Conservation (phyloP, 2,888 invertebrate genomes). For the Doris montereyensis region DNA sequence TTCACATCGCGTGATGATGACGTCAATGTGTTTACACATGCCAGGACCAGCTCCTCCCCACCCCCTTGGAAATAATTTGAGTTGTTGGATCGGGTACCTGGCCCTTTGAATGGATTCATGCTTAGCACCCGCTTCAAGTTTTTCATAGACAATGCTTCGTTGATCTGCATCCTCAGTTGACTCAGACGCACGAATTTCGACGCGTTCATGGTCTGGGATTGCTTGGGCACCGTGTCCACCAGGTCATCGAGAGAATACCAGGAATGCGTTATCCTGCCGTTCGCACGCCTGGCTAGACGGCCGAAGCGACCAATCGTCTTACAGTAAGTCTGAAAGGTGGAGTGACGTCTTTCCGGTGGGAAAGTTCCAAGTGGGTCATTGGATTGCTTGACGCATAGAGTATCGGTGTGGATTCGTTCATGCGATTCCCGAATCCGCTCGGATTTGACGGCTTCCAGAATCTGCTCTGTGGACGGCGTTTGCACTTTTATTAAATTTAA, state of each 20-base stretch:
- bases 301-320: background rate
- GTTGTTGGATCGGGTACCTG: no score
- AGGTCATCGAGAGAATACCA: constrained; percentile 41
- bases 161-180: constrained; percentile 25
- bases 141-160: constrained; percentile 29
- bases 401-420: background rate
- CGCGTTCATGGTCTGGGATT: background rate
- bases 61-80: no score
- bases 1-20: constrained; percentile 40
- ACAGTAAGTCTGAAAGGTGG: background rate
- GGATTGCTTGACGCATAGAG: background rate
- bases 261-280: constrained; percentile 11
- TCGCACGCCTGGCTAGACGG: background rate
- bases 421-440: no score
- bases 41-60: no score
- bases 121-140: constrained; percentile 1
- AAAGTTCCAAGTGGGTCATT: background rate
- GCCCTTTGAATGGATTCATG: background rate
- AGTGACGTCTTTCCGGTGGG: background rate
- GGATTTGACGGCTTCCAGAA: background rate
- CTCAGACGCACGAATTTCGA: constrained; percentile 20
- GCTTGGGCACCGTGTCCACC: background rate
- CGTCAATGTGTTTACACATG: constrained; percentile 34
- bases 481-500: background rate
- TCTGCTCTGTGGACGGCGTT: background rate